These are phyloP conservation scores for Polypedilum vanderplanki DNA, from an alignment of 1,140 invertebrate species.

Conservation along the genomic window DNA sequence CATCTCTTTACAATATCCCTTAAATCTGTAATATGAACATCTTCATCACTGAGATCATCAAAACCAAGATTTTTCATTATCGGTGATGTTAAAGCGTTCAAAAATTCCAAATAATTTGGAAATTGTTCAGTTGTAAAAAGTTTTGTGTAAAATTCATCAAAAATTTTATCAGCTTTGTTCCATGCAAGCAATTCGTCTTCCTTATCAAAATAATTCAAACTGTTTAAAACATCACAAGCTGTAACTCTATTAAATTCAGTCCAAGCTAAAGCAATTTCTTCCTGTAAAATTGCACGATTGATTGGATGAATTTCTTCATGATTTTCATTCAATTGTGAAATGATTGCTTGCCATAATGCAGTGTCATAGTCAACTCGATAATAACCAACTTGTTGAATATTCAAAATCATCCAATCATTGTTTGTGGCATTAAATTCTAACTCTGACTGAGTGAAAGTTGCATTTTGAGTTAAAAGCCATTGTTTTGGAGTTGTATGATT, in stretches of 20 bases:
- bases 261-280: conserved; percentile 39
- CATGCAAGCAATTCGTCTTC: not conserved
- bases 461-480: not conserved
- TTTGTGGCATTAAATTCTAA: conserved; percentile 37
- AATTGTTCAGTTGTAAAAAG: not conserved
- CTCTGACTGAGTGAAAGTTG: conserved; percentile 1
- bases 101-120: not conserved
- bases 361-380: conserved; percentile 59
- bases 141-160: not conserved
- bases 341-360: conserved; percentile 47
- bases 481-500: conserved; percentile 39
- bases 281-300: conserved; percentile 56
- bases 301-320: conserved; percentile 47
- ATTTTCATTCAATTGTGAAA: conserved; percentile 43
- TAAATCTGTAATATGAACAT: not conserved
- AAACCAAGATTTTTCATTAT: not conserved
- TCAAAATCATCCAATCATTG: conserved; percentile 32
- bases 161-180: not conserved
- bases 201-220: not conserved
- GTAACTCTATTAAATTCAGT: not conserved
- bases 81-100: not conserved
- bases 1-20: not conserved
- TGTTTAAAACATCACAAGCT: not conserved
- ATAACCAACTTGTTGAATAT: conserved; percentile 41
- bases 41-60: not conserved